Evolutionary conservation across 2,888 invertebrate species (phyloP).

Genomic region (Nycteola revayana): DNA sequence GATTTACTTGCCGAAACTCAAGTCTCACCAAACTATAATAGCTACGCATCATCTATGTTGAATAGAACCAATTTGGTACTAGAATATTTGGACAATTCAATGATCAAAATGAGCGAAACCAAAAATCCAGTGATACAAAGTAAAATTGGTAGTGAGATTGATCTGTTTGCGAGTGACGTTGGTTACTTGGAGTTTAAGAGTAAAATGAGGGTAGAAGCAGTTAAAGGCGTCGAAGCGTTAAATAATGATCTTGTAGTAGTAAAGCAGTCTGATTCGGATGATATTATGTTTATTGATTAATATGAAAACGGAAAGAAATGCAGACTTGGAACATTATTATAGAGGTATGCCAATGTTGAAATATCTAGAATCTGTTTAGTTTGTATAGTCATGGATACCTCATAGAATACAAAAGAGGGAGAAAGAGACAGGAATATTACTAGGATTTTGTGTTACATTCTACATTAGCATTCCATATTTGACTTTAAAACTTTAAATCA

Average conservation of each 20-base stretch:
- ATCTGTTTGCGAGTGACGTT: constrained; percentile 52
- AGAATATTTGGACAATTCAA: constrained; percentile 55
- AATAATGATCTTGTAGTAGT: constrained; percentile 7
- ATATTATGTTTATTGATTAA: constrained; percentile 37
- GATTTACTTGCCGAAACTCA: constrained; percentile 10
- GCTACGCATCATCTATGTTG: constrained; percentile 44
- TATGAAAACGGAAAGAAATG: no score
- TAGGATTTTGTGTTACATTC: no score
- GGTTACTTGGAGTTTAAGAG: constrained; percentile 45
- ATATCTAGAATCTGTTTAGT: no score
- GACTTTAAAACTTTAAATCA: no score
- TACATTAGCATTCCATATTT: no score
- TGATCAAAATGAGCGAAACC: constrained; percentile 57
- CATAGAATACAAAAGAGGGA: no score
- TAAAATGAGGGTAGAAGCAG: constrained; percentile 42
- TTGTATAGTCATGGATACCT: no score
- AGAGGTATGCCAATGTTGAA: no score
- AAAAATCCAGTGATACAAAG: constrained; percentile 35
- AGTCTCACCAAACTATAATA: constrained; percentile 27
- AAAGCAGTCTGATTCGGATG: constrained; percentile 6
- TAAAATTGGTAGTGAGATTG: constrained; percentile 55
- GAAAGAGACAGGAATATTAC: no score
- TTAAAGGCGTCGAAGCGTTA: constrained; percentile 32
- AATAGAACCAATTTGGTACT: constrained; percentile 46
- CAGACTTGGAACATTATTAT: no score